Evolutionary conservation across 2,113 vertebrate species (phyloP).

Genomic region (Antigone vipio): DNA sequence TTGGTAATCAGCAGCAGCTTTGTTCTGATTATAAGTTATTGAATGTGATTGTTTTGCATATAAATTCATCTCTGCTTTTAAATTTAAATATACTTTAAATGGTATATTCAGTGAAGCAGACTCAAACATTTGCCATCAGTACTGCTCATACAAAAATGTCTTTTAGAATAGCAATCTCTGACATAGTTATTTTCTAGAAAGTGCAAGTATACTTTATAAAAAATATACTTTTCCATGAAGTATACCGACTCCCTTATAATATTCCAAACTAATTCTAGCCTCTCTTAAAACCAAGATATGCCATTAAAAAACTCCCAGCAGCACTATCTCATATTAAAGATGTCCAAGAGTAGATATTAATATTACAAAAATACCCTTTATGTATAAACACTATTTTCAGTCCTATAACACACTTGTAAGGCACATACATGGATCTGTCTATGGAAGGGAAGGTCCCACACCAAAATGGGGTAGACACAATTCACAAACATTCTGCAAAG

Average conservation of each 20-base stretch:
- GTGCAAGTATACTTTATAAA: not conserved
- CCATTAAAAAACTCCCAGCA: not conserved
- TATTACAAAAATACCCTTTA: not conserved
- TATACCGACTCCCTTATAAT: not conserved
- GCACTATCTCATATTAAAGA: not conserved
- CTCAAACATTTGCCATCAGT: not conserved
- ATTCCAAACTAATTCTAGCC: not conserved
- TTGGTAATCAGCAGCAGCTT: not conserved
- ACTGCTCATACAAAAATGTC: not conserved
- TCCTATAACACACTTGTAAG: fast-evolving
- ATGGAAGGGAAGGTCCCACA: not conserved
- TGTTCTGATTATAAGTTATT: constrained; percentile 42
- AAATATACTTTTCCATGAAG: not conserved
- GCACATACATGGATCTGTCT: not conserved
- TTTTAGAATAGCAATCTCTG: not conserved
- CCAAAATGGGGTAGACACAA: not conserved
- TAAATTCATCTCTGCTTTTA: not conserved
- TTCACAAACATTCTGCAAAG: not conserved
- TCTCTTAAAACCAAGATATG: not conserved
- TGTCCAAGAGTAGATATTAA: not conserved
- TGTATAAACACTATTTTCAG: not conserved
- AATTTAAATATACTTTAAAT: constrained; percentile 11
- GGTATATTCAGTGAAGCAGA: not conserved
- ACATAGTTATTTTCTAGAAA: not conserved
- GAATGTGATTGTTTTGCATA: not conserved